Percentiles rank a stretch among this genome's conserved stretches.
phyloP scores from a whole-genome alignment of 2,113 vertebrate species.

The Trogon melanurus region DNA sequence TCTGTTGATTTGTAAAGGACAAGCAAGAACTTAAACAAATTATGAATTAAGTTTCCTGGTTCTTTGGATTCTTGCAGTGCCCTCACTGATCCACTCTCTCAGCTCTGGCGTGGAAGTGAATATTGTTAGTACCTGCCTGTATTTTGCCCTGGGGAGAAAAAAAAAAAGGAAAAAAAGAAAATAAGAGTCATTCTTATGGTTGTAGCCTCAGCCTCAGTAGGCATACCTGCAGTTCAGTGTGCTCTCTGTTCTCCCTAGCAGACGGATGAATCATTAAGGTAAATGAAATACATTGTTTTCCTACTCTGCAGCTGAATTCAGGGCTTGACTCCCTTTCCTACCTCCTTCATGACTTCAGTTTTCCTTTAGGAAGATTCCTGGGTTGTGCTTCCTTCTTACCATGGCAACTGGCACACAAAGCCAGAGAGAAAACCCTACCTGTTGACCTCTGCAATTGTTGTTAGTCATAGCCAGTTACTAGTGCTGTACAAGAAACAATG shows the following conservation, averaged over 20 bases:
- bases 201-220: neutral
- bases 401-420: slow-evolving; percentile 34
- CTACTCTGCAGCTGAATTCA: neutral
- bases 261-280: neutral
- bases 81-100: neutral
- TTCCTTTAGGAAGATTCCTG: slow-evolving; percentile 51
- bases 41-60: neutral
- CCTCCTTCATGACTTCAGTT: slow-evolving; percentile 14
- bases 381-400: slow-evolving; percentile 43
- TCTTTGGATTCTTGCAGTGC: neutral
- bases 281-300: neutral
- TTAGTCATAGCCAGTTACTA: neutral
- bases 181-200: neutral
- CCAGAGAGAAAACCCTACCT: neutral
- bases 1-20: neutral
- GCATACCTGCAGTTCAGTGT: neutral
- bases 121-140: neutral
- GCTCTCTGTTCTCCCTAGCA: neutral
- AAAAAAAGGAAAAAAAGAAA: neutral
- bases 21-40: neutral
- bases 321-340: slow-evolving; percentile 25
- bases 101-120: neutral
- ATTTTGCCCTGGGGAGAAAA: neutral
- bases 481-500: neutral
- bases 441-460: neutral